A percentile compares a stretch with the other conserved stretches of the same genome.
These are phyloP conservation scores for Megalurothrips usitatus DNA, from an alignment of 2,888 invertebrate genomes.

Conservation along the genomic window DNA sequence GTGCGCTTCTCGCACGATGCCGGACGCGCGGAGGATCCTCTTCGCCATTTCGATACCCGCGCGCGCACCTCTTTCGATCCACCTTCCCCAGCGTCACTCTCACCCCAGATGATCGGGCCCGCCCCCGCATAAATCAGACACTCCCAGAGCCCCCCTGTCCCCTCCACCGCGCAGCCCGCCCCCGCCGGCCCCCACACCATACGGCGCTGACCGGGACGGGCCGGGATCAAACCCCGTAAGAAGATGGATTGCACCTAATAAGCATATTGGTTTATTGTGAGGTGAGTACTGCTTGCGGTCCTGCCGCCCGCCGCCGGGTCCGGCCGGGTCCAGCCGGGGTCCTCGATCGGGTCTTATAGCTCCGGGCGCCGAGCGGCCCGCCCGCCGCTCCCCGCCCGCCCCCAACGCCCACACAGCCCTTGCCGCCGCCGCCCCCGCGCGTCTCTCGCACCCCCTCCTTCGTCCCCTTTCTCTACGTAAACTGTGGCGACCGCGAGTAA, in stretches of 20 bases:
- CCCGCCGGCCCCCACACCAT: background rate
- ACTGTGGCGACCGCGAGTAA: background rate
- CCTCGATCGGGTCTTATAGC: background rate
- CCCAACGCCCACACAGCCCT: background rate
- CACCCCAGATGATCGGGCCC: background rate
- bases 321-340: too few relatives aligned
- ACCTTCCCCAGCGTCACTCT: background rate
- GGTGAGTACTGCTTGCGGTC: background rate
- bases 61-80: background rate
- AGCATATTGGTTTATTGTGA: slow-evolving; percentile 24
- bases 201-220: background rate
- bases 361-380: background rate
- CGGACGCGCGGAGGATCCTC: too few relatives aligned
- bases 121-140: background rate
- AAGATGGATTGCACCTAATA: slow-evolving; percentile 19
- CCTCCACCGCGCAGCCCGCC: background rate
- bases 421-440: background rate
- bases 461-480: background rate
- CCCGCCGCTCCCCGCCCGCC: background rate
- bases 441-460: background rate
- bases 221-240: background rate
- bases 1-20: too few relatives aligned
- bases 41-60: background rate
- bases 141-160: background rate
- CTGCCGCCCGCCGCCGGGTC: too few relatives aligned